These are phyloP conservation scores for Heterochromis multidens DNA, from an alignment of 2,113 vertebrate species.

Conservation along the genomic window DNA sequence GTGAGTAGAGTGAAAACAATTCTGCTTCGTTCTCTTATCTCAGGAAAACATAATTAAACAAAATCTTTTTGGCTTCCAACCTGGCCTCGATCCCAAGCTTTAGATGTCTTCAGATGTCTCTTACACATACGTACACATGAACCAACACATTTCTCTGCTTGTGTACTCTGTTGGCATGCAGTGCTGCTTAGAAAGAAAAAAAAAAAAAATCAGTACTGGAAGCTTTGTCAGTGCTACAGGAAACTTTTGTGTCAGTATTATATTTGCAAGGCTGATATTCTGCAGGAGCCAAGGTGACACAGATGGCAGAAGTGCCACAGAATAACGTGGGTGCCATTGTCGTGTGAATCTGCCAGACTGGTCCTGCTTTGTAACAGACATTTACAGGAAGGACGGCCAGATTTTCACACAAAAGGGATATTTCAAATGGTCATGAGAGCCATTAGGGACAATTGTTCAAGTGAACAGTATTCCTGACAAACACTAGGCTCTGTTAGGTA, in stretches of 20 bases:
- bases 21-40: constrained; percentile 29
- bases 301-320: constrained; percentile 41
- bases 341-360: constrained; percentile 35
- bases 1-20: constrained; percentile 23
- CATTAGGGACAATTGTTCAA: background rate
- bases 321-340: constrained; percentile 12
- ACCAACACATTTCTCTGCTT: background rate
- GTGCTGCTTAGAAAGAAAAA: background rate
- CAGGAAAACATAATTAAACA: background rate
- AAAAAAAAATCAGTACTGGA: background rate
- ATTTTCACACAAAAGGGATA: constrained; percentile 7
- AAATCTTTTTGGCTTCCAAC: background rate
- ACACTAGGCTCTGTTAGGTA: background rate
- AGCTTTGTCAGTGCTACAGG: background rate
- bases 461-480: background rate
- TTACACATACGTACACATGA: background rate
- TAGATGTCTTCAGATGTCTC: constrained; percentile 7
- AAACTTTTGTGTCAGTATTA: constrained; percentile 26
- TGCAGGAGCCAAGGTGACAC: constrained; percentile 37
- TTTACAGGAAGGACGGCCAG: constrained; percentile 6
- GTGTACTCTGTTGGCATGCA: background rate
- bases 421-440: background rate
- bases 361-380: constrained; percentile 30
- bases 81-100: background rate
- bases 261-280: constrained; percentile 28